Conservation (phyloP, 2,113 vertebrate genomes). For the Apteryx owenii region DNA sequence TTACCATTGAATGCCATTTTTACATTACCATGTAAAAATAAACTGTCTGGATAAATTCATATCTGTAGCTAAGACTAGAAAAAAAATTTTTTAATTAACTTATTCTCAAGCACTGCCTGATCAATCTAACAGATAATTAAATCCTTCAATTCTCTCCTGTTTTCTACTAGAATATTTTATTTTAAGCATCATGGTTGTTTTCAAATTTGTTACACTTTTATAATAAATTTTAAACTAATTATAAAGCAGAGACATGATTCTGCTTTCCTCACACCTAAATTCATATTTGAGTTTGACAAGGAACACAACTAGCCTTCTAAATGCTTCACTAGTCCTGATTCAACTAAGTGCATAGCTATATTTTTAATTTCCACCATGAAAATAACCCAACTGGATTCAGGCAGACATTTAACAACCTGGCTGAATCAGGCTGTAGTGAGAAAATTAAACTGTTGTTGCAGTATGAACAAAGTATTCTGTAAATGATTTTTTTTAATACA, state of each 20-base stretch:
- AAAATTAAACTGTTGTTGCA: background rate
- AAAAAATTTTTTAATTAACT: background rate
- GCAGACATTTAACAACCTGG: background rate
- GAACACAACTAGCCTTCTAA: background rate
- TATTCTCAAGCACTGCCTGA: background rate
- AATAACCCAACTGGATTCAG: background rate
- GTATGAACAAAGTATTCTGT: background rate
- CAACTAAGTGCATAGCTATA: background rate
- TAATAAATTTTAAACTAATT: background rate
- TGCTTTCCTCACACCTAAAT: background rate
- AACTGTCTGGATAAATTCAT: background rate
- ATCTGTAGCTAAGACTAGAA: background rate
- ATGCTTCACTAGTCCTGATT: background rate
- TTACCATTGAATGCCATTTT: background rate
- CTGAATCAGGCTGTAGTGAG: background rate
- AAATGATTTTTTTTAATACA: background rate
- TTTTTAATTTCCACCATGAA: background rate
- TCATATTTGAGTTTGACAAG: fast-evolving
- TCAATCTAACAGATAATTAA: background rate
- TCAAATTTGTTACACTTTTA: background rate
- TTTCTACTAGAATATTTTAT: background rate
- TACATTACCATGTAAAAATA: background rate
- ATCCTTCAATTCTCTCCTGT: background rate
- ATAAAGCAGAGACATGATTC: background rate
- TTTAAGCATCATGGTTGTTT: background rate